Percentiles rank a stretch among this genome's conserved stretches.
These are phyloP conservation scores for Caenorhabditis afra DNA, from an alignment of 2,888 invertebrate species.

Conservation along the genomic window DNA sequence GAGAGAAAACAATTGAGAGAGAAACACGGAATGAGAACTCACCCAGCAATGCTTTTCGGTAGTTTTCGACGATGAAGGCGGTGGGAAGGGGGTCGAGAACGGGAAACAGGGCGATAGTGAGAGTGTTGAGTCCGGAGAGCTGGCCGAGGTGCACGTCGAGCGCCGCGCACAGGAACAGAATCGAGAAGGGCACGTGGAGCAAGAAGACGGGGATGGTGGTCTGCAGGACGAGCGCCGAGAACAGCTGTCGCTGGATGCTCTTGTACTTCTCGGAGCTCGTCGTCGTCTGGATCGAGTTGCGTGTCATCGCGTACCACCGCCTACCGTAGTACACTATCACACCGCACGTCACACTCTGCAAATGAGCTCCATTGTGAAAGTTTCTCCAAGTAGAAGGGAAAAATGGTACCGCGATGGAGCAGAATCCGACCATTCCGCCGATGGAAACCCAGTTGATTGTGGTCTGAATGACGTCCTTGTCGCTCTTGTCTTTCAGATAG, in stretches of 20 bases:
- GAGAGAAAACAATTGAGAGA: neutral
- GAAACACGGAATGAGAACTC: neutral
- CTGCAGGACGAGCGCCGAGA: constrained; percentile 33
- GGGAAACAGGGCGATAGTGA: constrained; percentile 19
- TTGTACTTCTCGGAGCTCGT: neutral
- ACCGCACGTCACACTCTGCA: constrained; percentile 6
- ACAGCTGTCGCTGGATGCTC: constrained; percentile 17
- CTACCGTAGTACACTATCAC: constrained; percentile 8
- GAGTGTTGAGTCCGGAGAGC: constrained; percentile 15
- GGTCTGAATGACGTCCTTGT: constrained; percentile 1
- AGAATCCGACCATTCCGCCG: constrained; percentile 10
- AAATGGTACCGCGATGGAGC: constrained; percentile 3
- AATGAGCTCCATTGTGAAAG: neutral
- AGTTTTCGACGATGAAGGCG: constrained; percentile 13
- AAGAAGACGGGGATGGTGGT: constrained; percentile 14
- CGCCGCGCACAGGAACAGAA: constrained; percentile 4
- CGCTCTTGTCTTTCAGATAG: neutral
- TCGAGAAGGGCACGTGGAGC: constrained; percentile 18
- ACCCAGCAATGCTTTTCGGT: constrained; percentile 16
- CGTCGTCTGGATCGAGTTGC: neutral
- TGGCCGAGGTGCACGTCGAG: constrained; percentile 14
- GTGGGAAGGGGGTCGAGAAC: constrained; percentile 30
- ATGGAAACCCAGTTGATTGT: constrained; percentile 18
- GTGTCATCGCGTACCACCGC: neutral
- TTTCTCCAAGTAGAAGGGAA: neutral